Evolutionary conservation across 92 coral and sea anemone genomes (phyloP).

Genomic region (Porites cylindrica): DNA sequence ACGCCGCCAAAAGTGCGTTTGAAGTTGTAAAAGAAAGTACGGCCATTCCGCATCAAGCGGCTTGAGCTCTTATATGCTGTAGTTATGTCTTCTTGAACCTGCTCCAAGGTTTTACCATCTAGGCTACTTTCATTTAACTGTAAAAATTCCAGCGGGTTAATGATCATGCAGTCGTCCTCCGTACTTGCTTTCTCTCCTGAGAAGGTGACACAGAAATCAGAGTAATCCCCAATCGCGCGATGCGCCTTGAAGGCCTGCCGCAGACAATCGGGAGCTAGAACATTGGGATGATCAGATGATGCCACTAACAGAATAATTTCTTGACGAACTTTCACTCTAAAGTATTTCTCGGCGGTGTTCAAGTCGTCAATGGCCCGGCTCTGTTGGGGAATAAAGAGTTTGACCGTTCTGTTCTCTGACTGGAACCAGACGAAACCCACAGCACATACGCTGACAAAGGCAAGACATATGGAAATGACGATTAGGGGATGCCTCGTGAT

Average conservation of each 20-base stretch:
- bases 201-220: constrained; percentile 40
- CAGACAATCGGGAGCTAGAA: constrained; percentile 57
- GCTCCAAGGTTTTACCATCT: background rate
- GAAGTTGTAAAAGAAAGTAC: constrained; percentile 59
- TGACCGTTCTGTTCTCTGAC: constrained; percentile 50
- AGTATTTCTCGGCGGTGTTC: constrained; percentile 48
- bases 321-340: constrained; percentile 36
- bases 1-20: constrained; percentile 58
- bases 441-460: constrained; percentile 36
- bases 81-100: background rate
- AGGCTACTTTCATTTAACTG: constrained; percentile 23
- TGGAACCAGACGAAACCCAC: constrained; percentile 46
- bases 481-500: constrained; percentile 56
- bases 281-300: constrained; percentile 31
- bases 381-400: constrained; percentile 56
- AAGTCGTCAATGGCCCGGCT: constrained; percentile 58
- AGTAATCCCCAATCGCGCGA: constrained; percentile 29
- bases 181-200: constrained; percentile 15
- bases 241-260: constrained; percentile 60
- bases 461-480: constrained; percentile 42
- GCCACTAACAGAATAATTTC: constrained; percentile 54
- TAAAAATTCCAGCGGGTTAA: constrained; percentile 58
- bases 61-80: constrained; percentile 45
- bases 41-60: constrained; percentile 68
- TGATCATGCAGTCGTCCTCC: constrained; percentile 28